phyloP scores from a whole-genome alignment of 1,140 invertebrate species.

The Lepidurus arcticus region DNA sequence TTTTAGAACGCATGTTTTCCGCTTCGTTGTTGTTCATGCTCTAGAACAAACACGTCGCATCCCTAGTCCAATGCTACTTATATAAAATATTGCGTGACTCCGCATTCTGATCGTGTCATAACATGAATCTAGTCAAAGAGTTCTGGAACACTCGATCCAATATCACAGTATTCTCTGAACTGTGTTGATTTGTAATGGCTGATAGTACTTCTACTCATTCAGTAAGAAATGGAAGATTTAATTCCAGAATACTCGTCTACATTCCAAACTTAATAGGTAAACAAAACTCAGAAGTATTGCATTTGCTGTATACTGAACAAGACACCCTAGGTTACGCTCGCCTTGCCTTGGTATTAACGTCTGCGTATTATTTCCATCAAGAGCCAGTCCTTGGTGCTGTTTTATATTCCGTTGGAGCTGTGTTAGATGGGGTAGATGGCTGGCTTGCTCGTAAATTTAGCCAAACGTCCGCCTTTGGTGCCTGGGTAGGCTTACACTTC shows the following conservation, averaged over 20 bases:
- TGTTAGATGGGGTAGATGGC: slow-evolving; percentile 37
- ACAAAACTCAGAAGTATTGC: not conserved
- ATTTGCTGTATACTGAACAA: not conserved
- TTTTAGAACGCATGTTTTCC: too few species aligned
- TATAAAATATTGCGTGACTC: not conserved
- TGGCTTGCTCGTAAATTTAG: slow-evolving; percentile 36
- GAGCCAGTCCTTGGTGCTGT: not conserved
- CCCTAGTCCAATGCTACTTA: too few species aligned
- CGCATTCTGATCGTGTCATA: not conserved
- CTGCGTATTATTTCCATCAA: not conserved
- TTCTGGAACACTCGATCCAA: not conserved
- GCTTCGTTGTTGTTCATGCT: too few species aligned
- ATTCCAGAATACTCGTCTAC: not conserved
- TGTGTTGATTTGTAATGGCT: not conserved
- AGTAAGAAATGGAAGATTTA: not conserved
- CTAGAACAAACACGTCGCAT: too few species aligned
- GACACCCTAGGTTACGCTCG: not conserved
- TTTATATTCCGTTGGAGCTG: slow-evolving; percentile 31
- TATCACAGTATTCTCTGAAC: not conserved
- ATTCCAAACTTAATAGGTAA: not conserved
- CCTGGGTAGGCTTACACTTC: slow-evolving; percentile 35
- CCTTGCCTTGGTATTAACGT: not conserved
- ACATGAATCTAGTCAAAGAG: not conserved
- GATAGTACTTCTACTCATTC: not conserved
- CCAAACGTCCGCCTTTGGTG: slow-evolving; percentile 36